Evolutionary conservation across 2,797 vertebrate genomes (phyloP).

Genomic region (Hydrophis major): DNA sequence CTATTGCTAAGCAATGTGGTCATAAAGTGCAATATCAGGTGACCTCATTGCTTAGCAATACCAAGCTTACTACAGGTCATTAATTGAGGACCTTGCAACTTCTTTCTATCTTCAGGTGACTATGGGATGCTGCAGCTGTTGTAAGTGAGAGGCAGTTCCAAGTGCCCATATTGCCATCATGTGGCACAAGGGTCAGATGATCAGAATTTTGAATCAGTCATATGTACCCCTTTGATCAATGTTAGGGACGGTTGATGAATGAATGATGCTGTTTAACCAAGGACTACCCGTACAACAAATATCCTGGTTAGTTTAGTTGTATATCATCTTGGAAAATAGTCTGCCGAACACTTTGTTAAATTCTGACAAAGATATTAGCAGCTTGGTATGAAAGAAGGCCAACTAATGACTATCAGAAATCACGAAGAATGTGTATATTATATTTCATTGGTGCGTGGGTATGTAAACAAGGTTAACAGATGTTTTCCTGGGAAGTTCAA

Average conservation of each 20-base stretch:
- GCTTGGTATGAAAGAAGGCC: neutral
- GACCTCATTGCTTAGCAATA: neutral
- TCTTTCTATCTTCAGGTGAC: neutral
- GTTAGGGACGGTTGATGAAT: neutral
- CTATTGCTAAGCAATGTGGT: neutral
- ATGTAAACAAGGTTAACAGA: neutral
- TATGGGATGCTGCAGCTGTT: neutral
- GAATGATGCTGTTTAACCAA: neutral
- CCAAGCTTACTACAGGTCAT: neutral
- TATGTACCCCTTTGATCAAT: neutral
- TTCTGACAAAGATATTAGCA: neutral
- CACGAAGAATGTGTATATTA: neutral
- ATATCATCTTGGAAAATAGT: neutral
- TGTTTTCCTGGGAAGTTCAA: neutral
- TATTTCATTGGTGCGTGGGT: neutral
- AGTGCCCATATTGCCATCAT: neutral
- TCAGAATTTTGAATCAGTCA: neutral
- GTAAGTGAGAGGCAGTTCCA: neutral
- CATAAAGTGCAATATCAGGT: neutral
- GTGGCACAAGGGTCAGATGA: neutral
- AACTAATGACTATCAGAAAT: neutral
- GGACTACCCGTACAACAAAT: neutral
- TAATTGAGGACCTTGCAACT: neutral
- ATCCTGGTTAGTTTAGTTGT: neutral
- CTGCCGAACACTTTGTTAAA: neutral